phyloP scores from a whole-genome alignment of 2,888 invertebrate genomes.

The Sinopyrophorus schimmeli region DNA sequence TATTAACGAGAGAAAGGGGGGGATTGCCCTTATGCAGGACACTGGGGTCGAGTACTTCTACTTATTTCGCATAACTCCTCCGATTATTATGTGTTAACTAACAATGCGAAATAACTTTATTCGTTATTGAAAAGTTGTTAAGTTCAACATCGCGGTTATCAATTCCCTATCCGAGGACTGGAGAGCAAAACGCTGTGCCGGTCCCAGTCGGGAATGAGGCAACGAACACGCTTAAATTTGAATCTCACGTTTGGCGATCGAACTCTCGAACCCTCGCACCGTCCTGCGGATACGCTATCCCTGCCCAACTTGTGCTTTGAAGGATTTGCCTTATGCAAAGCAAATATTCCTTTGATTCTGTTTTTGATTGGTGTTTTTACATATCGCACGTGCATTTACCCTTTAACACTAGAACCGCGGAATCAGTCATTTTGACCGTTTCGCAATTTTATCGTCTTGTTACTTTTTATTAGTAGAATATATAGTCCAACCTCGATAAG shows the following conservation, averaged over 20 bases:
- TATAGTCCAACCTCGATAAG: no score
- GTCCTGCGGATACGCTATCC: slow-evolving; percentile 19
- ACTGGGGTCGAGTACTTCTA: slow-evolving; percentile 37
- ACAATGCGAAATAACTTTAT: no score
- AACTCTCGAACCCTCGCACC: slow-evolving; percentile 14
- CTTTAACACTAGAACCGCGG: no score
- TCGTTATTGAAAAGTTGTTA: no score
- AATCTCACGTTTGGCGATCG: slow-evolving; percentile 19
- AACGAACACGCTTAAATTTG: slow-evolving; percentile 19
- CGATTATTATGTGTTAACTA: no score
- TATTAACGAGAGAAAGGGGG: slow-evolving; percentile 41
- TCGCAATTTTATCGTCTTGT: no score
- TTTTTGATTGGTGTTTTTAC: slow-evolving; percentile 41
- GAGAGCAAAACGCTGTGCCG: no score
- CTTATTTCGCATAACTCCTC: slow-evolving; percentile 41
- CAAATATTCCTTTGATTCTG: slow-evolving; percentile 43
- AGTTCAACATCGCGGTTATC: no score
- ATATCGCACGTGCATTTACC: slow-evolving; percentile 25
- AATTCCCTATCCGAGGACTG: no score
- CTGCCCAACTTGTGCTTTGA: slow-evolving; percentile 40
- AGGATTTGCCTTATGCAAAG: slow-evolving; percentile 43
- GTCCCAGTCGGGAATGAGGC: no score
- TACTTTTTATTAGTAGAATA: no score
- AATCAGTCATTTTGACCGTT: no score
- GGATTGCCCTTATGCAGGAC: slow-evolving; percentile 40